phyloP scores from a whole-genome alignment of 2,888 invertebrate genomes.

The Apamea monoglypha region DNA sequence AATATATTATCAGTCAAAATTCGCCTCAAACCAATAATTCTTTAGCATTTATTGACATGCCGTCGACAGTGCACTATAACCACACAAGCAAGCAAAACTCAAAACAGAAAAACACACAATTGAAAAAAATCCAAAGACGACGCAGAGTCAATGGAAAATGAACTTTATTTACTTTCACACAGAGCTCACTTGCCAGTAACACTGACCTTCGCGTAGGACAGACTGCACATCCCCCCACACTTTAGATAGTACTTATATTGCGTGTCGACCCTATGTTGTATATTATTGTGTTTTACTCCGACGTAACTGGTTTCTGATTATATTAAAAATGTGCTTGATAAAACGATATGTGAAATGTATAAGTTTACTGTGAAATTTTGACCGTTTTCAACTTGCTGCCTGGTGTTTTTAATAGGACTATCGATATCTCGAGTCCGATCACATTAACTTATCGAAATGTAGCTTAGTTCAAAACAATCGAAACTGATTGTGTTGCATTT shows the following conservation, averaged over 20 bases:
- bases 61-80: slow-evolving; percentile 54
- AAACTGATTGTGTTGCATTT: background rate
- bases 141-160: slow-evolving; percentile 53
- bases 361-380: slow-evolving; percentile 2
- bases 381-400: slow-evolving; percentile 25
- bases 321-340: slow-evolving; percentile 1
- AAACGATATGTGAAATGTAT: background rate
- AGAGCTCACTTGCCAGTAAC: slow-evolving; percentile 79
- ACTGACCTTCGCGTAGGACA: slow-evolving; percentile 76
- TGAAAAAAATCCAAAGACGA: slow-evolving; percentile 49
- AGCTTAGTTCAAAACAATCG: background rate
- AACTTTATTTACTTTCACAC: slow-evolving; percentile 70
- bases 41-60: background rate
- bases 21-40: background rate
- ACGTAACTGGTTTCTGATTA: slow-evolving; percentile 58
- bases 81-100: slow-evolving; percentile 49
- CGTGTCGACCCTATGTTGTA: slow-evolving; percentile 62
- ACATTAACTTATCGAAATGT: background rate
- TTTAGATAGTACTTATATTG: slow-evolving; percentile 72
- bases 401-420: background rate
- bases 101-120: slow-evolving; percentile 45
- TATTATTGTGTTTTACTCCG: slow-evolving; percentile 54
- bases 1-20: background rate
- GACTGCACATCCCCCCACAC: slow-evolving; percentile 80
- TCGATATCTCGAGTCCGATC: background rate